These are phyloP conservation scores for Cloeon dipterum DNA, from an alignment of 2,888 invertebrate genomes.

Conservation along the genomic window DNA sequence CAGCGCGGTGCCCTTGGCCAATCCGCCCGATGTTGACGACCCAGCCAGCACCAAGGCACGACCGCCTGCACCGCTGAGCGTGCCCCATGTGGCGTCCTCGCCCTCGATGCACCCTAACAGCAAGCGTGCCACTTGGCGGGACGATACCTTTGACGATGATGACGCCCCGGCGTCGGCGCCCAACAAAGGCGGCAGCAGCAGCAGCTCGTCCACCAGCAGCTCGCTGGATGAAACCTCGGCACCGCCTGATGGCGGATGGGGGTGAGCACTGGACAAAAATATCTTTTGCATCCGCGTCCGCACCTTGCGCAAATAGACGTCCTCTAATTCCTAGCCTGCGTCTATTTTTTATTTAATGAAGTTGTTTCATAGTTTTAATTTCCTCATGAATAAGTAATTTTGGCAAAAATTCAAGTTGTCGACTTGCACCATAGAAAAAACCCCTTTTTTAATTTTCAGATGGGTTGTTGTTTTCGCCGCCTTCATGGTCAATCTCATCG, in stretches of 20 bases:
- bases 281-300: constrained; percentile 13
- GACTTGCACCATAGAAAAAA: too few species aligned
- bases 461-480: constrained; percentile 77
- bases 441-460: too few species aligned
- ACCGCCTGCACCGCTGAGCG: constrained; percentile 1
- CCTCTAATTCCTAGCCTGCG: too few species aligned
- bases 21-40: constrained; percentile 11
- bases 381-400: too few species aligned
- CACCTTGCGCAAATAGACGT: too few species aligned
- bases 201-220: constrained; percentile 13
- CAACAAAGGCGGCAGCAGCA: constrained; percentile 12
- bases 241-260: not conserved
- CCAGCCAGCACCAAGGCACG: not conserved
- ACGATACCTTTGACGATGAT: not conserved
- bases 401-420: too few species aligned
- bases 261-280: too few species aligned
- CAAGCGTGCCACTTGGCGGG: not conserved
- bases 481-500: constrained; percentile 65
- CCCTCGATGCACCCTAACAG: not conserved
- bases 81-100: constrained; percentile 1
- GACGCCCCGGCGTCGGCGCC: constrained; percentile 20
- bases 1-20: constrained; percentile 10
- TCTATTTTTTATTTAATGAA: too few species aligned
- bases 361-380: too few species aligned
- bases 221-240: constrained; percentile 10